Conservation (phyloP, 2,888 invertebrate species). For the Slavum lentiscoides region DNA sequence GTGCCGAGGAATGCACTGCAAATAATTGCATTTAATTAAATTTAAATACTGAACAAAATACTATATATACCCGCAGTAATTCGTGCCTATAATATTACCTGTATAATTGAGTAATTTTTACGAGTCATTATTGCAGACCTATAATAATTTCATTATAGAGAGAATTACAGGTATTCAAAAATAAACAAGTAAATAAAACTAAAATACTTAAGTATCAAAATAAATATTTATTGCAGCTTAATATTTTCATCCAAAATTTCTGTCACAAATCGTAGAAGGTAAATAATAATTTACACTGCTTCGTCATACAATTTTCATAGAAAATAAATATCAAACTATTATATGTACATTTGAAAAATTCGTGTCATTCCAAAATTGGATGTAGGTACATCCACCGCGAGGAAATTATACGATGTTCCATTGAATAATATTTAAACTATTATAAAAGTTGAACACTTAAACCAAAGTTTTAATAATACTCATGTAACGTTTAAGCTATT, state of each 20-base stretch:
- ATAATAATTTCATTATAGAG: too few species aligned
- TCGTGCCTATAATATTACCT: too few species aligned
- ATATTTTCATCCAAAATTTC: conserved; percentile 36
- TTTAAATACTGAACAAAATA: too few species aligned
- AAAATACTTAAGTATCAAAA: conserved; percentile 23
- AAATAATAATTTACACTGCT: conserved; percentile 39
- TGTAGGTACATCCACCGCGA: not conserved
- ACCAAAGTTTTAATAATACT: conserved; percentile 7
- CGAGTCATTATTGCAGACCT: too few species aligned
- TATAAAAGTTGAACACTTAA: conserved; percentile 1
- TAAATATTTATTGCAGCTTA: conserved; percentile 46
- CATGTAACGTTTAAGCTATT: conserved; percentile 13
- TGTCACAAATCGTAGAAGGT: conserved; percentile 25
- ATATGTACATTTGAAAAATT: conserved; percentile 41
- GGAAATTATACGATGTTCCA: not conserved
- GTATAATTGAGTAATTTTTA: too few species aligned
- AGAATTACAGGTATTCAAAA: not conserved
- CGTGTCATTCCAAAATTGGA: conserved; percentile 17
- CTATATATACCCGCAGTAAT: too few species aligned
- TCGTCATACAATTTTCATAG: conserved; percentile 48
- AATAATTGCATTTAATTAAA: too few species aligned
- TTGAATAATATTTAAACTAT: conserved; percentile 19
- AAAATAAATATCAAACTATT: conserved; percentile 46
- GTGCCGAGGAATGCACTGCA: too few species aligned
- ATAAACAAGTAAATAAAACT: not conserved